Conservation (phyloP, 2,797 vertebrate genomes). For the Heteromormyrus szaboi region DNA sequence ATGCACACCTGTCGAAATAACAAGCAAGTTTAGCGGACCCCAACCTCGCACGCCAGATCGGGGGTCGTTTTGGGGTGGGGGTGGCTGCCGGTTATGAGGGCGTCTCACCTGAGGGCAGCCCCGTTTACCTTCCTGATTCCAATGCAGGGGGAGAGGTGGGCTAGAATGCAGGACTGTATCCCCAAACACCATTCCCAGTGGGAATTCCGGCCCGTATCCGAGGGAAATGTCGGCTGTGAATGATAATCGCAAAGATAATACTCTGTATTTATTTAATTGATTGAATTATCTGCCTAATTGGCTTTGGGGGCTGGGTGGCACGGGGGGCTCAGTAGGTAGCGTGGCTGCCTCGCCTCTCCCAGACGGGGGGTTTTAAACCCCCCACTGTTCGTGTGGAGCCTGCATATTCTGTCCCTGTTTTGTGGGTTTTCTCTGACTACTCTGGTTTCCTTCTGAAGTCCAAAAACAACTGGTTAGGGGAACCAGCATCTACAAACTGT, state of each 20-base stretch:
- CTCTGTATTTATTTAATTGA: slow-evolving; percentile 11
- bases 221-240: background rate
- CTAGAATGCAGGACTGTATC: background rate
- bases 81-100: background rate
- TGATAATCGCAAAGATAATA: background rate
- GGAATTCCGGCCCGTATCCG: background rate
- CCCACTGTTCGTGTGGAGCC: background rate
- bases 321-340: background rate
- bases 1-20: background rate
- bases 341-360: background rate
- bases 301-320: background rate
- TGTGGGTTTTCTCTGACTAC: background rate
- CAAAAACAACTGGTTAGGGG: background rate
- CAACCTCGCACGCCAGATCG: background rate
- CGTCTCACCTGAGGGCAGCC: background rate
- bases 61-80: background rate
- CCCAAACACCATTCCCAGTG: background rate
- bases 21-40: background rate
- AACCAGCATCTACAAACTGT: background rate
- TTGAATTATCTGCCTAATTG: slow-evolving; percentile 17
- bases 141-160: background rate
- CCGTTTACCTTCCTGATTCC: background rate
- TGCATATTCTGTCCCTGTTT: background rate
- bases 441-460: background rate
- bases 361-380: background rate